Evolutionary conservation across 2,113 vertebrate species (phyloP).

Genomic region (Dinomys branickii): DNA sequence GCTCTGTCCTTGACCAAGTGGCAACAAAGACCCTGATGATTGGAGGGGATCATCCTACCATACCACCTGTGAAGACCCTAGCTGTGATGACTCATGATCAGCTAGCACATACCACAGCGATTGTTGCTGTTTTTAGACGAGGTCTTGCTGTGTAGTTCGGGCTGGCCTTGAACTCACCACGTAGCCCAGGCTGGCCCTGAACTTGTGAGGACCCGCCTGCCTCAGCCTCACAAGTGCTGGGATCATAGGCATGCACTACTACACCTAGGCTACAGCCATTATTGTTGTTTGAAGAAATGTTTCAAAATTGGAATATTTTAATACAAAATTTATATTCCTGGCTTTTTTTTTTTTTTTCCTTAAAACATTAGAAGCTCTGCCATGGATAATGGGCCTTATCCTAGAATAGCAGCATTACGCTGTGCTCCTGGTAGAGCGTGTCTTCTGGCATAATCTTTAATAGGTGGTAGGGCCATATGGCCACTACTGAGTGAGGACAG

Average conservation of each 20-base stretch:
- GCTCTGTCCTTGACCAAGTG: not conserved
- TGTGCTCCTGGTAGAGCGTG: not conserved
- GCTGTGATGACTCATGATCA: not conserved
- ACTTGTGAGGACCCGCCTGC: not conserved
- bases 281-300: not conserved
- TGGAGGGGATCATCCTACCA: not conserved
- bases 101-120: no score
- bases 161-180: not conserved
- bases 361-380: not conserved
- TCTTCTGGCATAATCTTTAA: accelerated
- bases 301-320: not conserved
- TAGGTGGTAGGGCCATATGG: not conserved
- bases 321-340: not conserved
- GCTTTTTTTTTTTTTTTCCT: not conserved
- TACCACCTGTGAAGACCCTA: not conserved
- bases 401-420: no score
- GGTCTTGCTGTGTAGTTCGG: not conserved
- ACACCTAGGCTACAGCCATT: not conserved
- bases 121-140: not conserved
- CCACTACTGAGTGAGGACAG: no score
- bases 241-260: not conserved
- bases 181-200: not conserved
- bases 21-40: no score
- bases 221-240: not conserved
- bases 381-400: not conserved